phyloP scores from a whole-genome alignment of 2,888 invertebrate species.

The Nomada ferruginata region DNA sequence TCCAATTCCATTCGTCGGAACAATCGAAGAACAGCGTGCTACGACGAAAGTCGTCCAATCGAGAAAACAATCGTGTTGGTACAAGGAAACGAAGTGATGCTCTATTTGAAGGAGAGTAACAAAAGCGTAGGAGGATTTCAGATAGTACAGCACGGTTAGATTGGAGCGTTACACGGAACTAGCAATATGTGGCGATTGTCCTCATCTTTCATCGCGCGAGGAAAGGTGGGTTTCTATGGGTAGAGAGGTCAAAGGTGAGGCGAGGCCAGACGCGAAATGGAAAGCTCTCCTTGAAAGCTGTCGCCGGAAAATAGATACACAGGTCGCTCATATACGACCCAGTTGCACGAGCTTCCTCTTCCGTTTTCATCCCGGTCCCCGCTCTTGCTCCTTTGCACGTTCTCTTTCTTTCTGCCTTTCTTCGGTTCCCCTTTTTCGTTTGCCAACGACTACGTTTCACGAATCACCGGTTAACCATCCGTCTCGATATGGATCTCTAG shows the following conservation, averaged over 20 bases:
- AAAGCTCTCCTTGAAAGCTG: slow-evolving; percentile 69
- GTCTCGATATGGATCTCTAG: slow-evolving; percentile 26
- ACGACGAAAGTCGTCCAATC: neutral
- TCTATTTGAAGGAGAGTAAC: slow-evolving; percentile 24
- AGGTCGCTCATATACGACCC: slow-evolving; percentile 47
- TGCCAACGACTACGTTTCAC: slow-evolving; percentile 31
- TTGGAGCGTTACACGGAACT: slow-evolving; percentile 39
- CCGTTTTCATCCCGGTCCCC: slow-evolving; percentile 25
- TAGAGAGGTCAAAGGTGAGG: slow-evolving; percentile 54
- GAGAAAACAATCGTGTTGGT: slow-evolving; percentile 28
- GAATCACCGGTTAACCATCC: slow-evolving; percentile 47
- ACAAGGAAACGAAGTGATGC: slow-evolving; percentile 49
- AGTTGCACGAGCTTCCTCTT: slow-evolving; percentile 55
- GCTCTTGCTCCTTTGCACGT: slow-evolving; percentile 16
- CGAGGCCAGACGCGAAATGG: slow-evolving; percentile 56
- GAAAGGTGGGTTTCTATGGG: slow-evolving; percentile 18
- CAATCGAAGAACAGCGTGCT: slow-evolving; percentile 3
- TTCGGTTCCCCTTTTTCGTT: neutral
- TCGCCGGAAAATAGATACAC: slow-evolving; percentile 70
- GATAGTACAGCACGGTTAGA: slow-evolving; percentile 32
- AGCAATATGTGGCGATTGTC: slow-evolving; percentile 70
- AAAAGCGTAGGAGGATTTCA: slow-evolving; percentile 14
- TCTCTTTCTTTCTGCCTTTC: slow-evolving; percentile 7
- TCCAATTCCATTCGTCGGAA: slow-evolving; percentile 20
- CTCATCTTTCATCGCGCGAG: slow-evolving; percentile 68